These are phyloP conservation scores for Drosophila suboccidentalis DNA, from an alignment of 2,888 invertebrate genomes.

Conservation along the genomic window DNA sequence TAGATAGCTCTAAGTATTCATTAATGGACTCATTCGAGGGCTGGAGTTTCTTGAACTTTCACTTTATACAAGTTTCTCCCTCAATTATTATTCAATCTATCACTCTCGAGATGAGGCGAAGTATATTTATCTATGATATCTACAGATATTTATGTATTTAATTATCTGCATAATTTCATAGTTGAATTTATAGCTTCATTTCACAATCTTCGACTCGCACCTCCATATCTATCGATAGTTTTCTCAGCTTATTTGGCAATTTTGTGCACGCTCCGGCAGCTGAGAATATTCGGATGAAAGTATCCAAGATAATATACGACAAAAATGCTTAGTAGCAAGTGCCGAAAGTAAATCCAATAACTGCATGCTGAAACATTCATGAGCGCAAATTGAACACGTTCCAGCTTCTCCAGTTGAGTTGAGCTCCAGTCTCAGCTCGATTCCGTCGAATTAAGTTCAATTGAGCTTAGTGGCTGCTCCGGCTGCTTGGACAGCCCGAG, in stretches of 20 bases:
- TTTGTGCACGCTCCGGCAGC: constrained; percentile 63
- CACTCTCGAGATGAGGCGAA: neutral
- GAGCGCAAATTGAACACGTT: constrained; percentile 81
- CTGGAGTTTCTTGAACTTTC: constrained; percentile 26
- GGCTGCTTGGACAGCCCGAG: neutral
- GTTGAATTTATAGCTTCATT: neutral
- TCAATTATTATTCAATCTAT: neutral
- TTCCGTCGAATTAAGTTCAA: constrained; percentile 65
- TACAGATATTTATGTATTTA: neutral
- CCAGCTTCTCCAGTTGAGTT: constrained; percentile 40
- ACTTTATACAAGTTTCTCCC: neutral
- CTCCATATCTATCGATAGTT: constrained; percentile 10
- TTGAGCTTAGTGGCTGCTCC: constrained; percentile 50
- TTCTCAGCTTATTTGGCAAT: constrained; percentile 67
- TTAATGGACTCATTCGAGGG: constrained; percentile 13
- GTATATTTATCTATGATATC: neutral
- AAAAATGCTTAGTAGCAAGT: constrained; percentile 75
- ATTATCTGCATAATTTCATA: neutral
- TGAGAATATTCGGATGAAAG: constrained; percentile 31
- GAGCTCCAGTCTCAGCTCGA: constrained; percentile 39
- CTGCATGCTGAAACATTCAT: constrained; percentile 80
- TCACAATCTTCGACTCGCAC: constrained; percentile 2
- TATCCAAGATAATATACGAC: constrained; percentile 46
- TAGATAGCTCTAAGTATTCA: constrained; percentile 19
- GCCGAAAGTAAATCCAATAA: constrained; percentile 77